Percentiles rank a stretch among this genome's conserved stretches.
These are phyloP conservation scores for Parambassis ranga DNA, from an alignment of 2,797 vertebrate genomes.

Conservation along the genomic window DNA sequence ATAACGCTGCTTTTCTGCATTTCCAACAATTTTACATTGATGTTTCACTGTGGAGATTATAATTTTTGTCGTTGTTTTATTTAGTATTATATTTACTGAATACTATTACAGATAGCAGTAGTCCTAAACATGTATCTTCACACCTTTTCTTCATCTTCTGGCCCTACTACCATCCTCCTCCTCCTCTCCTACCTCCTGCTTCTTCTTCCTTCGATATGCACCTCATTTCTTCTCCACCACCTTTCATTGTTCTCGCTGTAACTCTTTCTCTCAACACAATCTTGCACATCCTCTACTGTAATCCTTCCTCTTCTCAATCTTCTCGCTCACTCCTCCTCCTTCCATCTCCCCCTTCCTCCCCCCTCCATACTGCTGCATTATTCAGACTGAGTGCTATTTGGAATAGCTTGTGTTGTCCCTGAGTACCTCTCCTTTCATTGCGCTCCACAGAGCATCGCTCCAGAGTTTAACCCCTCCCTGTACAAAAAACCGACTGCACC, in stretches of 20 bases:
- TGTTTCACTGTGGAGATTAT: neutral
- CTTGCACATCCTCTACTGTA: neutral
- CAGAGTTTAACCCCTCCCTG: conserved; percentile 29
- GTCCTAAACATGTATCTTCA: neutral
- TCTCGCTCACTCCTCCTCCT: neutral
- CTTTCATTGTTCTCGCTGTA: neutral
- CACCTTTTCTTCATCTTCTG: neutral
- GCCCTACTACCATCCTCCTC: neutral
- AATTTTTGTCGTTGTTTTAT: too few species aligned
- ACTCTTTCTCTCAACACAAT: neutral
- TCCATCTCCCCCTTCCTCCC: neutral
- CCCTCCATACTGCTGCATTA: conserved; percentile 65
- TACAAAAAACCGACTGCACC: neutral
- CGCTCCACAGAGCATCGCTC: conserved; percentile 40
- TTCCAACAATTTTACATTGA: neutral
- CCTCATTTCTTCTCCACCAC: neutral
- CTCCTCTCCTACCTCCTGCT: neutral
- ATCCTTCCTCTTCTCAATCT: neutral
- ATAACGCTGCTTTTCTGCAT: neutral
- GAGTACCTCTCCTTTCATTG: conserved; percentile 48
- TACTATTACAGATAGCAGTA: neutral
- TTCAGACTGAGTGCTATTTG: conserved; percentile 68
- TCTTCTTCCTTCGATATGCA: neutral
- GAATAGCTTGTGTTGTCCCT: conserved; percentile 56
- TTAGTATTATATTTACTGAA: too few species aligned